Percentiles rank a stretch among this genome's conserved stretches.
Conservation (phyloP, 2,113 vertebrate genomes). For the Scomber scombrus region DNA sequence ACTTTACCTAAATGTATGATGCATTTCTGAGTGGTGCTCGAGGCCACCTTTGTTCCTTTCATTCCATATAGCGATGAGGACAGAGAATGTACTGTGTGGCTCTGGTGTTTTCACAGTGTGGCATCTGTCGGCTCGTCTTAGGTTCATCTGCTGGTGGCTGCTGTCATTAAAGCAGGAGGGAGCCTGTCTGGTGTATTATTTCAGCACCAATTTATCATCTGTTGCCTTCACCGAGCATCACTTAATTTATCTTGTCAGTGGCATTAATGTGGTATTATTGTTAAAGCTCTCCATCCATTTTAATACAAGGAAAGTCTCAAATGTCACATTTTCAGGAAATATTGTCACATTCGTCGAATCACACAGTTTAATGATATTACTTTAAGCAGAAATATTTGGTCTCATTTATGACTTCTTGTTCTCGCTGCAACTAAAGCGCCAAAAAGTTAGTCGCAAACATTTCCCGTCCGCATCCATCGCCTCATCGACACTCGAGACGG, state of each 20-base stretch:
- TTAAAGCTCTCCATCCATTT: conserved; percentile 46
- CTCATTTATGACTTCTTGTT: conserved; percentile 13
- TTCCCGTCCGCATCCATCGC: conserved; percentile 36
- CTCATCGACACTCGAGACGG: conserved; percentile 52
- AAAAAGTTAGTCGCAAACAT: conserved; percentile 5
- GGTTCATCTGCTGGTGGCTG: conserved; percentile 29
- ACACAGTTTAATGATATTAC: background rate
- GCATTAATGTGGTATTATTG: conserved; percentile 43
- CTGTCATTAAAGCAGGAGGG: conserved; percentile 43
- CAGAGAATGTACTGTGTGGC: conserved; percentile 13
- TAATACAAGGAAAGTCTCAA: conserved; percentile 19
- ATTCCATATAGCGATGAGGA: conserved; percentile 29
- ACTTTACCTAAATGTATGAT: conserved; percentile 31
- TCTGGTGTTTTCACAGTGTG: conserved; percentile 27
- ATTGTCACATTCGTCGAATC: conserved; percentile 3
- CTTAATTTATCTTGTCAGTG: conserved; percentile 39
- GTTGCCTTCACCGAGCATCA: conserved; percentile 27
- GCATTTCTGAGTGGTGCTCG: conserved; percentile 26
- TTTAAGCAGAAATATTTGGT: background rate
- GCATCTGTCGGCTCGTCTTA: conserved; percentile 42
- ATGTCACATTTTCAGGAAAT: conserved; percentile 32
- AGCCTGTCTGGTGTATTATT: conserved; percentile 33
- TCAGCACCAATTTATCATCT: conserved; percentile 50
- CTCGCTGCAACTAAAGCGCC: conserved; percentile 4
- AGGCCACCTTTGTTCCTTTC: conserved; percentile 35